Evolutionary conservation across 2,888 invertebrate genomes (phyloP).

Genomic region (Diplolepis rosae): DNA sequence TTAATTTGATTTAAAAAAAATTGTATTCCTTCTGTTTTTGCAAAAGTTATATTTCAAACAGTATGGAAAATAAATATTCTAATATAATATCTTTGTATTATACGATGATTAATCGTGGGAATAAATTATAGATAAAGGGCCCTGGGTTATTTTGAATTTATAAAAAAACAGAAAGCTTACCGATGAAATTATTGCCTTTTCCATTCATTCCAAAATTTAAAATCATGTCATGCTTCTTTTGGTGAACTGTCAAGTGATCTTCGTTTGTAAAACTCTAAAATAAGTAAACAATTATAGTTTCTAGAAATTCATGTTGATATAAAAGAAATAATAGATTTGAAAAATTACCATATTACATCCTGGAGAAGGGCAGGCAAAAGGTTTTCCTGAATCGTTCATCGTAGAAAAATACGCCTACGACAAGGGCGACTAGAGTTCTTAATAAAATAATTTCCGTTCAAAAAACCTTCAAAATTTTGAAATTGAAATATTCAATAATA

Average conservation of each 20-base stretch:
- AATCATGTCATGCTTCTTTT: constrained; percentile 90
- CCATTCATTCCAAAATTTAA: constrained; percentile 81
- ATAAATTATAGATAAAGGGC: too few species aligned
- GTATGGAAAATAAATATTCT: not conserved
- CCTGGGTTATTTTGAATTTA: too few species aligned
- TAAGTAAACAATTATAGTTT: not conserved
- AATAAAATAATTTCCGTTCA: not conserved
- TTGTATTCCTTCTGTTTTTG: too few species aligned
- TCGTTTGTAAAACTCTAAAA: constrained; percentile 84
- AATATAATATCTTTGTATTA: too few species aligned
- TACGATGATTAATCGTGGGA: too few species aligned
- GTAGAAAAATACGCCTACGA: too few species aligned
- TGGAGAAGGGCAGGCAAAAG: constrained; percentile 81
- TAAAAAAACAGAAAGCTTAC: constrained; percentile 73
- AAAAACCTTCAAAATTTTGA: not conserved
- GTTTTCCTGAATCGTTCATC: constrained; percentile 79
- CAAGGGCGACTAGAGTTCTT: too few species aligned
- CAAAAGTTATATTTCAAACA: constrained; percentile 2
- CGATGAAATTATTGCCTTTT: constrained; percentile 79
- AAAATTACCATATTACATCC: constrained; percentile 81
- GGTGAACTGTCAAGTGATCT: constrained; percentile 86
- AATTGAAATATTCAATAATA: not conserved
- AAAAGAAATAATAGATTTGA: constrained; percentile 19
- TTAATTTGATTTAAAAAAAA: constrained; percentile 10
- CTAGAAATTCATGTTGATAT: not conserved